Conservation (phyloP, 2,888 invertebrate species). For the Physocephala rufipes region DNA sequence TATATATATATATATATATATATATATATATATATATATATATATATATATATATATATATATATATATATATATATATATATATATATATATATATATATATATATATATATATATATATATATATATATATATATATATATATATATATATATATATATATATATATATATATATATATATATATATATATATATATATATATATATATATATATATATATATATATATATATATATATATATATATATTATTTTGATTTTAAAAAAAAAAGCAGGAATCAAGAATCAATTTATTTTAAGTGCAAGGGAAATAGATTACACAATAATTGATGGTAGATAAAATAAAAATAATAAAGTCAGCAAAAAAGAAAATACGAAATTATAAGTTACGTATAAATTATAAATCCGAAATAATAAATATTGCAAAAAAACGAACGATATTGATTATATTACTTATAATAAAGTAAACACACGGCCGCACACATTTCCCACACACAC, state of each 20-base stretch:
- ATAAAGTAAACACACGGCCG: slow-evolving; percentile 24
- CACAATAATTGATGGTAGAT: slow-evolving; percentile 33
- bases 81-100: slow-evolving; percentile 28
- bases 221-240: slow-evolving; percentile 21
- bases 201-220: slow-evolving; percentile 40
- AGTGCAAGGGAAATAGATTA: slow-evolving; percentile 35
- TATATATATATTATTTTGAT: slow-evolving; percentile 22
- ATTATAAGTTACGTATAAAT: slow-evolving; percentile 46
- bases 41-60: background rate
- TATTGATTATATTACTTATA: slow-evolving; percentile 29
- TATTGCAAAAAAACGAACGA: slow-evolving; percentile 39
- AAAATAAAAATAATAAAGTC: slow-evolving; percentile 39
- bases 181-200: slow-evolving; percentile 9
- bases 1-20: background rate
- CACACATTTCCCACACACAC: too few relatives aligned
- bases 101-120: too few relatives aligned
- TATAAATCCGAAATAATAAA: too few relatives aligned
- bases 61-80: slow-evolving; percentile 31
- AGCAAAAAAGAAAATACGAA: slow-evolving; percentile 50
- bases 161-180: too few relatives aligned
- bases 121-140: background rate
- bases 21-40: background rate
- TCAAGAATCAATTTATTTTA: slow-evolving; percentile 36
- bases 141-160: background rate
- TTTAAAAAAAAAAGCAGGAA: slow-evolving; percentile 30